Conservation (phyloP, 2,113 vertebrate species). For the Gallinago jamesoni region DNA sequence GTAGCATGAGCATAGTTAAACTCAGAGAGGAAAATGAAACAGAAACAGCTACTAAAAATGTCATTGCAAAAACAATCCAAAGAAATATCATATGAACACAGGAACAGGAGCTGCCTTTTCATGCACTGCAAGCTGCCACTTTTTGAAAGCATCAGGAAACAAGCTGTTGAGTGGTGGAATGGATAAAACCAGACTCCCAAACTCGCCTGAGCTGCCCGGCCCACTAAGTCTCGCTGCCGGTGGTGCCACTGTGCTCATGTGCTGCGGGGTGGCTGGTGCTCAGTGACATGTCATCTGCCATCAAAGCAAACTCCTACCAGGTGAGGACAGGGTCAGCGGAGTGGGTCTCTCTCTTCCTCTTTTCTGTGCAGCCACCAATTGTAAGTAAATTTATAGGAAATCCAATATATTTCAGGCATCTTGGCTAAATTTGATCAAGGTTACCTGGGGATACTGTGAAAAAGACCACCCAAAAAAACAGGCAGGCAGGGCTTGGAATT, state of each 20-base stretch:
- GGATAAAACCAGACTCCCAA: not conserved
- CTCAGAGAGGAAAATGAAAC: not conserved
- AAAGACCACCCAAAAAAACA: not conserved
- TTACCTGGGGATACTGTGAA: not conserved
- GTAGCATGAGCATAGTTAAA: not conserved
- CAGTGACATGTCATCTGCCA: not conserved
- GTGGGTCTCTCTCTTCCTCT: not conserved
- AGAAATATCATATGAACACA: not conserved
- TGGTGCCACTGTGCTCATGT: accelerated
- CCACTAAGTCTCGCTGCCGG: not conserved
- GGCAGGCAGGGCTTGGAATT: not conserved
- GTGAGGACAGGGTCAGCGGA: not conserved
- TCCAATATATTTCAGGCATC: not conserved
- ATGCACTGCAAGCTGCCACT: not conserved
- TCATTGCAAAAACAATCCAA: not conserved
- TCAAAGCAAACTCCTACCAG: not conserved
- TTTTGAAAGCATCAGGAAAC: not conserved
- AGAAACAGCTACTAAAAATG: not conserved
- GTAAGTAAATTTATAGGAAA: not conserved
- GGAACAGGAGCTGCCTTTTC: not conserved
- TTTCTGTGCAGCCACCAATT: not conserved
- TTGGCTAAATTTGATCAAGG: not conserved
- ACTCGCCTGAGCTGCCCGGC: not conserved
- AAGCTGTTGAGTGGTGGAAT: not conserved
- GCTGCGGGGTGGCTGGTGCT: not conserved